Evolutionary conservation across 1,140 invertebrate species (phyloP).

Genomic region (Pachypsylla venusta): DNA sequence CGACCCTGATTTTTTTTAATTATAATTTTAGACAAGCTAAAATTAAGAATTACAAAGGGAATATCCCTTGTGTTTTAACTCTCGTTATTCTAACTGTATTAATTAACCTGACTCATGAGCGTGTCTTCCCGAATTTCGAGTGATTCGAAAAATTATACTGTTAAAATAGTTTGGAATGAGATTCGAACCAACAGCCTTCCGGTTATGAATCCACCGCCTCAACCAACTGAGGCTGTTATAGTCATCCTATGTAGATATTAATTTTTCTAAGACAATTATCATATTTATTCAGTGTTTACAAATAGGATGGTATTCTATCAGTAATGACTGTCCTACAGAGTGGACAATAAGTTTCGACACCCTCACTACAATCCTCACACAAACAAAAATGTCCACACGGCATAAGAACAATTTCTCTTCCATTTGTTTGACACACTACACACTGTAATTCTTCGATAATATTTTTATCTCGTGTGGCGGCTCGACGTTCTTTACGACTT

Average conservation of each 20-base stretch:
- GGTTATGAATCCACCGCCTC: no score
- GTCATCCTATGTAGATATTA: background rate
- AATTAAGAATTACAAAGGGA: no score
- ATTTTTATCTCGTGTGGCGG: conserved; percentile 39
- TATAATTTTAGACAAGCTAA: no score
- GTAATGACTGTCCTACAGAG: conserved; percentile 49
- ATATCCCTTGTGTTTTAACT: no score
- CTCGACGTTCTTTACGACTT: conserved; percentile 41
- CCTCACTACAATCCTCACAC: conserved; percentile 62
- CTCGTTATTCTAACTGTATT: background rate
- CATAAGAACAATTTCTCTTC: conserved; percentile 50
- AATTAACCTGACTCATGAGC: background rate
- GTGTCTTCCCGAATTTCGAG: background rate
- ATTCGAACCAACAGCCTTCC: no score
- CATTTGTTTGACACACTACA: conserved; percentile 43
- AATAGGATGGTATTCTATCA: conserved; percentile 50
- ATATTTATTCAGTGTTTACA: no score
- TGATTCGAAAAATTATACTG: background rate
- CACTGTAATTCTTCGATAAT: conserved; percentile 50
- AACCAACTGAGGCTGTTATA: no score
- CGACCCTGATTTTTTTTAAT: no score
- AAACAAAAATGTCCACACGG: conserved; percentile 70
- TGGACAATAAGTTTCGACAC: conserved; percentile 49
- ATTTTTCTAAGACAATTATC: no score
- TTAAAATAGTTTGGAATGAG: no score